phyloP scores from a whole-genome alignment of 2,113 vertebrate species.

The Petaurus breviceps region DNA sequence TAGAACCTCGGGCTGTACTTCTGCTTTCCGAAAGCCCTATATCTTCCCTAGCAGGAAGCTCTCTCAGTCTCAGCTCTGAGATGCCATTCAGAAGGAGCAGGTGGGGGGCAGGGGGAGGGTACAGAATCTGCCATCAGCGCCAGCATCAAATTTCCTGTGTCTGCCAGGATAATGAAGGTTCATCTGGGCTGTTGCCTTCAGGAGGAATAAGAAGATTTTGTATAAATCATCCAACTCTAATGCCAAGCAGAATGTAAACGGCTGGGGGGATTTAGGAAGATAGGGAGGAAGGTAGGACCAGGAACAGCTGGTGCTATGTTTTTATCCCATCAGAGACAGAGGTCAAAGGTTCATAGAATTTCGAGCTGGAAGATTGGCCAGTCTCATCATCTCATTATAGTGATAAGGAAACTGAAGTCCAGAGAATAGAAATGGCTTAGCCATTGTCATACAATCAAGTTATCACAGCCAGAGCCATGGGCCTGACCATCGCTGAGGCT shows the following conservation, averaged over 20 bases:
- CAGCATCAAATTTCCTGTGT: constrained; percentile 13
- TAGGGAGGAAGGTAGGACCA: background rate
- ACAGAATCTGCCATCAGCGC: background rate
- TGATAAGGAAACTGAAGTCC: background rate
- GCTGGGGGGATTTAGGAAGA: background rate
- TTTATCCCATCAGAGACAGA: background rate
- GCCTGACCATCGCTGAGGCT: too few species aligned
- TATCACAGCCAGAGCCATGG: background rate
- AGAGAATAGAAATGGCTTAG: background rate
- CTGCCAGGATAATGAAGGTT: background rate
- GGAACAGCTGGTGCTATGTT: background rate
- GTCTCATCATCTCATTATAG: background rate
- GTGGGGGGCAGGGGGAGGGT: background rate
- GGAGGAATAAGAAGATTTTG: background rate
- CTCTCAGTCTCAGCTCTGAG: background rate
- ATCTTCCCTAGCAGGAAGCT: background rate
- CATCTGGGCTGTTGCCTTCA: background rate
- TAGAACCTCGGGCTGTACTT: background rate
- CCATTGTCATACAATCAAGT: background rate
- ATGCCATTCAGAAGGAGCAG: background rate
- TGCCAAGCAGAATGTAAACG: background rate
- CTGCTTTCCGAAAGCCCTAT: background rate
- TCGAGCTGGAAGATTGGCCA: background rate
- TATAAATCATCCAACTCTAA: background rate
- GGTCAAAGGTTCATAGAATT: background rate